Percentiles rank a stretch among this genome's conserved stretches.
Conservation (phyloP, 2,113 vertebrate genomes). For the Eidolon helvum region DNA sequence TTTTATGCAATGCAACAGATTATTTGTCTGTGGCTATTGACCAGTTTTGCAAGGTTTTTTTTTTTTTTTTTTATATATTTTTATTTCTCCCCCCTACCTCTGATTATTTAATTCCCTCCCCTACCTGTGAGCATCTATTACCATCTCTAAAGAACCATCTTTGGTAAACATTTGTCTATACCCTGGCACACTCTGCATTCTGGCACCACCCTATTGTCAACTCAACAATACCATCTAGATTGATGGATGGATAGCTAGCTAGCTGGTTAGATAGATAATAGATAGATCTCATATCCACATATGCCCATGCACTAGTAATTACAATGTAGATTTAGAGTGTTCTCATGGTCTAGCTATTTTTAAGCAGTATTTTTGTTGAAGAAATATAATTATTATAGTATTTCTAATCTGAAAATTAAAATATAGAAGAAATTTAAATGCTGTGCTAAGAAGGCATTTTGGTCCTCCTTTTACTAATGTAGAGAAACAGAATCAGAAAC, state of each 20-base stretch:
- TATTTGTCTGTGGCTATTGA: neutral
- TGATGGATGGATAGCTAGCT: neutral
- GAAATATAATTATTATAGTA: neutral
- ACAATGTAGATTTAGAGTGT: neutral
- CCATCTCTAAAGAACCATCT: neutral
- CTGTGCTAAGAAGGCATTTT: neutral
- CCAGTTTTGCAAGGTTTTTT: neutral
- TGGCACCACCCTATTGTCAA: neutral
- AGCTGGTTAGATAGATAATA: neutral
- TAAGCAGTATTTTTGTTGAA: neutral
- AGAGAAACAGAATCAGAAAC: neutral
- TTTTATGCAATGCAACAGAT: neutral
- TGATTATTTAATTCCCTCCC: neutral
- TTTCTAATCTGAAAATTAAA: constrained; percentile 7
- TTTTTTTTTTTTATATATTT: neutral
- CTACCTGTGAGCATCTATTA: neutral
- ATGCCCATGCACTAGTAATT: neutral
- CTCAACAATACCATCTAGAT: neutral
- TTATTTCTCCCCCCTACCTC: too few relatives aligned
- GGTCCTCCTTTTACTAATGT: neutral
- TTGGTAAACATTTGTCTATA: neutral
- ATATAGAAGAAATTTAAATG: neutral
- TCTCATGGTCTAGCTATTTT: neutral
- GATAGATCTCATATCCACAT: neutral
- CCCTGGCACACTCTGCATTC: neutral